Conservation (phyloP, 2,797 vertebrate genomes). For the Pelochelys cantorii region DNA sequence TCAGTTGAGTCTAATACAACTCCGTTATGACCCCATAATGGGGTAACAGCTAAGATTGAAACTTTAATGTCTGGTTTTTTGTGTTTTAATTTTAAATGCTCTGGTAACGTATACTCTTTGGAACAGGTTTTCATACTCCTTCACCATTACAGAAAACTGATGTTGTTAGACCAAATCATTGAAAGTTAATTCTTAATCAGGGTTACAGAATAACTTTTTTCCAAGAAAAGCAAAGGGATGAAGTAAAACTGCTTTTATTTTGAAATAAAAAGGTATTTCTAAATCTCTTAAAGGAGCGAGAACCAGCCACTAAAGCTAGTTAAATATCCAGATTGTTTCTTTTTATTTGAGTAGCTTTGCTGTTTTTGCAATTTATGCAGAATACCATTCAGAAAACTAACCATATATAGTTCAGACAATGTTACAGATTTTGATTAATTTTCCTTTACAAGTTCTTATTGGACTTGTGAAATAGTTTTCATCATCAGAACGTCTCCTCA, state of each 20-base stretch:
- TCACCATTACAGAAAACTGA: neutral
- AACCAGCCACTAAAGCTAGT: neutral
- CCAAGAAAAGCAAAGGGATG: neutral
- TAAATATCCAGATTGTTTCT: neutral
- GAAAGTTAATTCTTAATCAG: neutral
- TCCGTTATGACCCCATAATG: neutral
- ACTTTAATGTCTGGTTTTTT: neutral
- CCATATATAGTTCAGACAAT: rapidly evolving
- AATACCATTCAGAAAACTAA: neutral
- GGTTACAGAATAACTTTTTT: neutral
- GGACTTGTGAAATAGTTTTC: constrained; percentile 12
- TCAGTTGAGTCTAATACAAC: constrained; percentile 29
- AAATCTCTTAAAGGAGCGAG: neutral
- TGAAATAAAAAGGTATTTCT: neutral
- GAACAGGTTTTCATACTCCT: neutral
- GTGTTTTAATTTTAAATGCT: neutral
- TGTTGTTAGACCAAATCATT: neutral
- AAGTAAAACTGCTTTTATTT: neutral
- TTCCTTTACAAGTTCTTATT: neutral
- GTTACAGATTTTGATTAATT: neutral
- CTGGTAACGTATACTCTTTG: neutral
- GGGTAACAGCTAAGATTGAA: neutral
- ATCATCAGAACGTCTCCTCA: neutral
- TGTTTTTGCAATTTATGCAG: neutral
- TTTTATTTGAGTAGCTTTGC: neutral